phyloP scores from a whole-genome alignment of 2,888 invertebrate species.

The Limnephilus marmoratus region DNA sequence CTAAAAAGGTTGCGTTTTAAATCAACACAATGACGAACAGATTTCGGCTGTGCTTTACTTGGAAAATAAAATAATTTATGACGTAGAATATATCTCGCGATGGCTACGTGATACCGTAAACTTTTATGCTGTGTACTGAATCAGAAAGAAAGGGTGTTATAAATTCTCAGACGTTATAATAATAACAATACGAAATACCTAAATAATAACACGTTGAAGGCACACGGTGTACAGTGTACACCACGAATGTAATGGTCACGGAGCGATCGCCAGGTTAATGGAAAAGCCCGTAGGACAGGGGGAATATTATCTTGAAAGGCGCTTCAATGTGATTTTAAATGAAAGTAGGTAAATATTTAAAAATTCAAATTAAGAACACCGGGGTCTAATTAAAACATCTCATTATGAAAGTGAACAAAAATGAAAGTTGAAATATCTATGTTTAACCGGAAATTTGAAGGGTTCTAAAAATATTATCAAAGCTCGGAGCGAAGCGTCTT shows the following conservation, averaged over 20 bases:
- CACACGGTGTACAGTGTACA: not conserved
- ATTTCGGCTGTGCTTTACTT: slow-evolving; percentile 30
- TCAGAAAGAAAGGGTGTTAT: not conserved
- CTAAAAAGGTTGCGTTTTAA: slow-evolving; percentile 32
- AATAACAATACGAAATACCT: not conserved
- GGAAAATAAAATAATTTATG: slow-evolving; percentile 30
- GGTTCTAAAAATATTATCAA: not conserved
- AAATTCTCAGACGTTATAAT: not conserved
- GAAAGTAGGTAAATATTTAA: not conserved
- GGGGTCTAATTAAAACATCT: slow-evolving; percentile 5
- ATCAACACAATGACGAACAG: slow-evolving; percentile 35
- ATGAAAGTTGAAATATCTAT: not conserved
- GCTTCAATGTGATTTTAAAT: not conserved
- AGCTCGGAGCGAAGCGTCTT: not conserved
- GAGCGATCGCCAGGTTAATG: not conserved
- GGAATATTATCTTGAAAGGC: not conserved
- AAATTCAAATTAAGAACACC: not conserved
- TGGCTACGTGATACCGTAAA: slow-evolving; percentile 5
- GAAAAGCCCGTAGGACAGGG: not conserved
- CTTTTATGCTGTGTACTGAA: not conserved
- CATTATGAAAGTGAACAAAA: slow-evolving; percentile 18
- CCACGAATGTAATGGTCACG: not conserved
- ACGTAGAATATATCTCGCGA: not conserved
- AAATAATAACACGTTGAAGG: not conserved
- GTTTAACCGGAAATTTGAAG: not conserved